Base-by-base conservation (phyloP, 1,140 invertebrate genomes). In the Aphis gossypii region DNA sequence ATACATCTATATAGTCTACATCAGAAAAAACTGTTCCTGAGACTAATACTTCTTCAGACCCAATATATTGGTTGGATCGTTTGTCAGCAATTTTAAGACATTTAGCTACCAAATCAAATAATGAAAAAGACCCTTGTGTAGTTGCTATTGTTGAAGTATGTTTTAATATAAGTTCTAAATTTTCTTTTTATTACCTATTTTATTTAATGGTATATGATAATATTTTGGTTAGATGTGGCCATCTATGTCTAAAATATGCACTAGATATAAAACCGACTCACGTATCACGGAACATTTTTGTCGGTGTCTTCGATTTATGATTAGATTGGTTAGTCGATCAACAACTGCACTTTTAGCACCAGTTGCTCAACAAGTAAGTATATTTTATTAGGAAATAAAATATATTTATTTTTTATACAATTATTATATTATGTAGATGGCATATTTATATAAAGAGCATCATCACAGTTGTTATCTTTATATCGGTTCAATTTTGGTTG, bases 401-500 rank as follows among this genome's bases (percentile, higher is more conserved):
- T 30, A 6, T 1, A 18, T 41, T 54, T 38, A 38, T 89, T 30
- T 56, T 84, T 0, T n/a, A 41, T 83, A 68, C 1, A 60, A 86
- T 94, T 93, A 86, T 94, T 93, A 94, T 92, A 94, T 90, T 94
- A 95, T 95, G 30, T 94, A 98, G 96, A 98, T 99, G 95, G 97
- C 99, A 1, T 95, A 96, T 83, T 96, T 99, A n/a, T 99, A 99
- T 95, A 95, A 96, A 38, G 94, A 96, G 38, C 97, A 98, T 95
- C 97, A 97, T 94, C 99, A 99, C 95, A 99, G 98, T 91, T 99
- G 99, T 95, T 98, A 99, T 95, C 96, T 99, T 7, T 99, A 99
- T 95, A 96, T 99, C 90, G 98, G 98, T 18, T 98, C 98, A 94
- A 98, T 99, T 95, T 95, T 99, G 84, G 99, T 99, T 23, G 99